phyloP scores from a whole-genome alignment of 2,113 vertebrate species.

The Buteo buteo region DNA sequence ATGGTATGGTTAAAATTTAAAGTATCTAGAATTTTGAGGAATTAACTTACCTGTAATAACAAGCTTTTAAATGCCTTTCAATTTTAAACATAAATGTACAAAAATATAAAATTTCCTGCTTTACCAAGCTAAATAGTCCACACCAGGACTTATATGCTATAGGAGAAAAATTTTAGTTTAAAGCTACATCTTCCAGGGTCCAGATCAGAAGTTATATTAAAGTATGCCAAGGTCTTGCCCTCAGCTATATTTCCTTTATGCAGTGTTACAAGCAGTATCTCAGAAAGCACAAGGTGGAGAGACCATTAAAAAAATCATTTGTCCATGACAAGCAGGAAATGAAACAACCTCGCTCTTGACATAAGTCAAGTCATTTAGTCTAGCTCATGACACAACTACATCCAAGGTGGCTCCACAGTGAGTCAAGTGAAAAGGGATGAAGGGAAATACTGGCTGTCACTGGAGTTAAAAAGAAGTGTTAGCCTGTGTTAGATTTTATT shows the following conservation, averaged over 20 bases:
- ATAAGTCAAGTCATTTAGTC: neutral
- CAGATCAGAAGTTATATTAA: neutral
- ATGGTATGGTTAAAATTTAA: neutral
- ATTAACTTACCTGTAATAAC: neutral
- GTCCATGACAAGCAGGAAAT: constrained; percentile 6
- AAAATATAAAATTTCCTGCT: neutral
- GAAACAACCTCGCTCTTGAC: neutral
- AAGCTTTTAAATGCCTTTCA: neutral
- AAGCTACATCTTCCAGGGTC: neutral
- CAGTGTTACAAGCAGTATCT: neutral
- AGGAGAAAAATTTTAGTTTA: neutral
- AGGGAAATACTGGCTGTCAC: neutral
- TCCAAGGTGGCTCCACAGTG: neutral
- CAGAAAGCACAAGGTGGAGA: neutral
- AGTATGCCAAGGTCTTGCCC: neutral
- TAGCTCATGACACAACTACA: neutral
- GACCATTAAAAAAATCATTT: constrained; percentile 6
- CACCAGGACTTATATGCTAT: neutral
- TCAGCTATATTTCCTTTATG: neutral
- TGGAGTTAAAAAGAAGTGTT: neutral
- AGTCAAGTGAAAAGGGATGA: neutral
- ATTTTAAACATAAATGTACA: neutral
- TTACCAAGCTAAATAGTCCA: neutral
- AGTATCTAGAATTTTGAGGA: neutral
- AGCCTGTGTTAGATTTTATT: neutral